Evolutionary conservation across 2,888 invertebrate genomes (phyloP), one percentile per base, ranked within the genome.

Genomic region (Brachylomia viminalis): DNA sequence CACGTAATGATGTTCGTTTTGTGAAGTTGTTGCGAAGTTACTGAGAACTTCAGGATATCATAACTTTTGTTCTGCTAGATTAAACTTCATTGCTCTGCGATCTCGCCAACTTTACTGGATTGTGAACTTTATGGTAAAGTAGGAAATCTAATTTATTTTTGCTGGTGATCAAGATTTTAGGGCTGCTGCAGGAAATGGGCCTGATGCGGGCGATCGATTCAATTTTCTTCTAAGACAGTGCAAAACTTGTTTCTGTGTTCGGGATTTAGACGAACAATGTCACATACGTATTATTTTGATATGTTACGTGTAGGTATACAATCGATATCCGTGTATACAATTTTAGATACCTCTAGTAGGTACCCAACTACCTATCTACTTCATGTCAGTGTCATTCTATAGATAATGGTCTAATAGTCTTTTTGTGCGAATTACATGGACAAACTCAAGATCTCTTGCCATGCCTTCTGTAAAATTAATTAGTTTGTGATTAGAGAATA

Each of bases 11-110:
- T 77, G 75, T 87, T 77, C 82, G 66, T 80, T 82, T 80, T 72
- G 52, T 66, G 69, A 78, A 84, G 67, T 85, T 80, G 47, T 42
- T 20, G 33, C 42, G 15, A 79, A 85, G 68, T 78, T 38, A 54
- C 68, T 64, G 23, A 52, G 65, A 70, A 83, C 73, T 75, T 72
- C 56, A 54, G 79, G 75, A 72, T 83, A 74, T 74, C 74, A 70
- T 52, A 86, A 84, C 76, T 86, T 84, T 77, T 79, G 84, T 84
- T 86, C 77, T 64, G 61, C 61, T 74, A 83, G 80, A 86, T 83
- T 86, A 75, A 86, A 80, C 79, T 84, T 75, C 62, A 84, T 75
- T 75, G 67, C 83, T 74, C 61, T 27, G 66, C 59, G 79, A 70
- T 79, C 72, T 79, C 56, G 69, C 58, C 42, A 83, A 69, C 45